Evolutionary conservation across 1,140 invertebrate genomes (phyloP), one percentile per base, ranked within the genome.

Genomic region (Ditylenchus dipsaci): DNA sequence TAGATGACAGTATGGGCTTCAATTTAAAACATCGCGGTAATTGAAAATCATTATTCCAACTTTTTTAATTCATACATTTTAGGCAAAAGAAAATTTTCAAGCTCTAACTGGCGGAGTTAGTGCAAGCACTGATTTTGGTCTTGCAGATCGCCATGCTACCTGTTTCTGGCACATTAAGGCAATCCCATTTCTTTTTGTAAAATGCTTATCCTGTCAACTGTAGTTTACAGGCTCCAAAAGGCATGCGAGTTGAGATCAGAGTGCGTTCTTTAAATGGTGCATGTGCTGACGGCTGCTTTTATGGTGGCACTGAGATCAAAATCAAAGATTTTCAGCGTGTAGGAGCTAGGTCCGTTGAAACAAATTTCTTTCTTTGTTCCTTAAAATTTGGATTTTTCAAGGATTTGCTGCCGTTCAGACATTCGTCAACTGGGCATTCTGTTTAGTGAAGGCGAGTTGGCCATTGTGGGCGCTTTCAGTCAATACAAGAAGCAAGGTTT

Each of bases 81-180:
- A 76, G 72, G 75, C 72, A 11, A 53, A 17, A 33, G 59, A 72
- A n/a, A 47, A 58, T 13, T 64, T 67, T 47, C 72, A 74, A 57
- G 62, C 59, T 21, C 58, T 77, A 47, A 78, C 47, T 27, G 72
- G 63, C 27, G 33, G 53, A 62, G 75, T 74, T 53, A 67, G 23
- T 30, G 68, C 77, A 26, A 23, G n/a, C 47, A 26, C 57, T n/a
- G 58, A 63, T 17, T 62, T 23, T 56, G 60, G 29, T 21, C 58
- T 74, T 42, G 53, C 72, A 15, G 62, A 79, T 3, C 30, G 74
- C 27, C 72, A 74, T 63, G 58, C 72, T 15, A 49, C 38, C 19
- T 78, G 75, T 23, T 63, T 58, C 69, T 78, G 75, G 75, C 72
- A 74, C 38, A 74, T 74, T 27, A 66, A 74, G 38, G 74, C 76